Base-by-base conservation (phyloP, 2,888 invertebrate genomes). In the Aporophyla lueneburgensis region DNA sequence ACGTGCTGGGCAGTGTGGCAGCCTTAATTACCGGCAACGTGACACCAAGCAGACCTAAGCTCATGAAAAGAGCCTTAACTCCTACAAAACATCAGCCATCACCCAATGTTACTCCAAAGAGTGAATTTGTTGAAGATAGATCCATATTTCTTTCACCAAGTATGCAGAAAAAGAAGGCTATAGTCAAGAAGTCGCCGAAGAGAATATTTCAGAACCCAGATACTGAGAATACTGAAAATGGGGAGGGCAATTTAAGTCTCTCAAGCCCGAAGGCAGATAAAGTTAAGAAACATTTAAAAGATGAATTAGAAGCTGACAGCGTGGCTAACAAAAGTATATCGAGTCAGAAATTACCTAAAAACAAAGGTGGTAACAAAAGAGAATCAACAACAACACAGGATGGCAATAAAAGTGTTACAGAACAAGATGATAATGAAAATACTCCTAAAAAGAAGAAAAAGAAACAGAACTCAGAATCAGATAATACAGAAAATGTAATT, bases 1-100 rank as follows among this genome's bases (percentile, higher is more conserved):
- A 97, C 91, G 94, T 97, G 51, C 92, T 97, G 58, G 97, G 97
- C 75, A 97, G 97, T 90, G 94, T 97, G 76, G 97, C 97, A 77
- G 97, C 97, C 81, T 91, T 97, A 85, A 95, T 97, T 89, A 96
- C 97, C 27, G 97, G 97, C 66, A 95, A 96, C 80, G 96, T 96
- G 56, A 97, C 97, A 3, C 96, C 97, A 12, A 97, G 96, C 84
- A 95, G 97, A 43, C 96, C 96, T 1, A 97, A 95, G 90, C 90
- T 96, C 16, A 70, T 92, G 2, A 93, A 93, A 83, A 93, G 92
- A 86, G 95, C 96, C 0, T 74, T 95, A 76, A 96, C 96, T 66
- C 96, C 96, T 0, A 94, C 92, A 54, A 96, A 96, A 93, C 96
- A 96, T 70, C 95, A 94, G 79, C 90, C 91, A 14, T 96, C 96